These are phyloP conservation scores for Neolamprologus devosi DNA, from an alignment of 2,113 vertebrate species.

Conservation along the genomic window DNA sequence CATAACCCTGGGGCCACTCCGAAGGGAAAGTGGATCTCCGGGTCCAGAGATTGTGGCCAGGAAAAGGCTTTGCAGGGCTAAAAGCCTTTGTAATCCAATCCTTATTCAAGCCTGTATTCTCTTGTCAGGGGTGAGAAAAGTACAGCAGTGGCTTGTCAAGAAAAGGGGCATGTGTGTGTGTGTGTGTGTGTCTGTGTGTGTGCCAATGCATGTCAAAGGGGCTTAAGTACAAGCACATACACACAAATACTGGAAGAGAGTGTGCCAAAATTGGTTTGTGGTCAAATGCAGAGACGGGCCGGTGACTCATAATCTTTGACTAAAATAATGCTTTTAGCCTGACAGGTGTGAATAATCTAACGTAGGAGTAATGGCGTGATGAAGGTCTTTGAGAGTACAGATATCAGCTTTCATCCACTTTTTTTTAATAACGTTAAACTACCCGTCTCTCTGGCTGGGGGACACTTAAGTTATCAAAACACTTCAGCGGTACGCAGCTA, in stretches of 20 bases:
- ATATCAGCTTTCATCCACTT: conserved; percentile 6
- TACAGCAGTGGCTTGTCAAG: conserved; percentile 43
- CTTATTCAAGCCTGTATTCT: conserved; percentile 35
- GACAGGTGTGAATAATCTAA: conserved; percentile 26
- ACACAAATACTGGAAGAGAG: neutral
- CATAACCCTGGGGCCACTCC: conserved; percentile 44
- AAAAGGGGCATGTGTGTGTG: neutral
- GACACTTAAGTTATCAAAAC: neutral
- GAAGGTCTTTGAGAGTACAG: neutral
- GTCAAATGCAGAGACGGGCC: neutral
- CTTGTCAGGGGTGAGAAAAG: conserved; percentile 55
- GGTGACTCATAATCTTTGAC: neutral
- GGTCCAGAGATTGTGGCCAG: conserved; percentile 41
- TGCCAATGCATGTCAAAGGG: conserved; percentile 25
- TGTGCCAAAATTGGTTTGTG: conserved; percentile 16
- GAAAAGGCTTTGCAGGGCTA: conserved; percentile 32
- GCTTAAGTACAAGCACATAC: neutral
- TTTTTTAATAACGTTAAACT: neutral
- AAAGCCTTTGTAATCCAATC: conserved; percentile 63
- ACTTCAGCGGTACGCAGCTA: neutral
- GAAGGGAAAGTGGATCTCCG: conserved; percentile 53
- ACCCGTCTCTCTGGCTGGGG: neutral
- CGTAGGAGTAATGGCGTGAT: neutral
- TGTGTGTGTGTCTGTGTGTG: neutral
- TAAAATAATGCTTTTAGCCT: neutral